These are phyloP conservation scores for Megaceryle alcyon DNA, from an alignment of 2,797 vertebrate species.

Conservation along the genomic window DNA sequence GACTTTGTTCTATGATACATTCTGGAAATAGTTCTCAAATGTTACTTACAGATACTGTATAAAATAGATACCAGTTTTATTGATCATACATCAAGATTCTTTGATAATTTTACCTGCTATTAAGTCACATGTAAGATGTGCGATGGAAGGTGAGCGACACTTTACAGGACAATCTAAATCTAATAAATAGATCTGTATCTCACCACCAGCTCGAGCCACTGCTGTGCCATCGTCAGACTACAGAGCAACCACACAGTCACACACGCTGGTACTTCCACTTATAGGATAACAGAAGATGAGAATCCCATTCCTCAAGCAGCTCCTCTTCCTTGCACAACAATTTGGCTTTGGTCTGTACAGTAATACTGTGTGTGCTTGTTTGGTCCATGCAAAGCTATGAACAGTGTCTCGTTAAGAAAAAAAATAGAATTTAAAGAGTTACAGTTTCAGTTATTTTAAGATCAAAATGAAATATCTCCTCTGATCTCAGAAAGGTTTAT, in stretches of 20 bases:
- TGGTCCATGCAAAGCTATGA: slow-evolving; percentile 78
- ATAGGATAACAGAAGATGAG: slow-evolving; percentile 30
- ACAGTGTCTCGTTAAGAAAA: slow-evolving; percentile 51
- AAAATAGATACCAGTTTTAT: slow-evolving; percentile 77
- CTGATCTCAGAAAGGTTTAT: slow-evolving; percentile 38
- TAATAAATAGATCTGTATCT: slow-evolving; percentile 50
- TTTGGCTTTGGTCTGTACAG: slow-evolving; percentile 73
- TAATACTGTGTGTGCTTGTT: slow-evolving; percentile 73
- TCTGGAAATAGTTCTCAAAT: slow-evolving; percentile 70
- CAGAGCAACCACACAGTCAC: slow-evolving; percentile 67
- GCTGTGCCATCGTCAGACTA: slow-evolving; percentile 48
- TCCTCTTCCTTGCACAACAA: slow-evolving; percentile 57
- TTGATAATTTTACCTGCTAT: slow-evolving; percentile 41
- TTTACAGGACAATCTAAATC: slow-evolving; percentile 62
- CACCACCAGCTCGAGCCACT: slow-evolving; percentile 57
- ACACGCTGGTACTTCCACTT: slow-evolving; percentile 12
- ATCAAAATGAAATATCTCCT: neutral
- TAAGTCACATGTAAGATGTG: slow-evolving; percentile 58
- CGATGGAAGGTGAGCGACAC: slow-evolving; percentile 52
- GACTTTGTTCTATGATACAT: slow-evolving; percentile 71
- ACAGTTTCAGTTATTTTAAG: neutral
- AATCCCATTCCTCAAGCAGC: slow-evolving; percentile 69
- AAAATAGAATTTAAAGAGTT: slow-evolving; percentile 60
- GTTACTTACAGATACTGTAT: slow-evolving; percentile 70
- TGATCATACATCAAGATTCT: slow-evolving; percentile 64